Evolutionary conservation across 2,888 invertebrate genomes (phyloP).

Genomic region (Chalcosyrphus nemorum): DNA sequence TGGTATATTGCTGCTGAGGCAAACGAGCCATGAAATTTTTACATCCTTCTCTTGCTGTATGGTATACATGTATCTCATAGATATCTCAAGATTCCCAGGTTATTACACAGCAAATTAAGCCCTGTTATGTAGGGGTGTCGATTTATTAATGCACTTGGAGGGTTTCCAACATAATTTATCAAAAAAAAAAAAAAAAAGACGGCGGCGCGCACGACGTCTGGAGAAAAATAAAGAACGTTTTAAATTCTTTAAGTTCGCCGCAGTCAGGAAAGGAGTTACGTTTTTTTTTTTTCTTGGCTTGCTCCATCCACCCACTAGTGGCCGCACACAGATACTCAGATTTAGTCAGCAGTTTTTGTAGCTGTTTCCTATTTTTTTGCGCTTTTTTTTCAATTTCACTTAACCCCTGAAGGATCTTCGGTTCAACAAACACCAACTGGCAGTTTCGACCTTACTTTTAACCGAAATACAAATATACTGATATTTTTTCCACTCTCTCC

Average conservation of each 20-base stretch:
- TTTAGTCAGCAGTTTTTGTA: constrained; percentile 64
- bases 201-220: constrained; percentile 15
- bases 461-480: constrained; percentile 62
- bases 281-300: neutral
- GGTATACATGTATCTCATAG: constrained; percentile 39
- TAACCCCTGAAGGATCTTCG: constrained; percentile 68
- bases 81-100: constrained; percentile 52
- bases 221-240: constrained; percentile 6
- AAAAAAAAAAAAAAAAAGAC: too few species aligned
- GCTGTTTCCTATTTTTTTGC: constrained; percentile 31
- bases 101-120: constrained; percentile 71
- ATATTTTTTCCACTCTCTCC: constrained; percentile 11
- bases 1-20: constrained; percentile 56
- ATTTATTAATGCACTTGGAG: constrained; percentile 69
- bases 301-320: neutral
- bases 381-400: constrained; percentile 57
- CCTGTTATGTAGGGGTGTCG: constrained; percentile 64
- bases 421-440: constrained; percentile 68
- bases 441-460: constrained; percentile 64
- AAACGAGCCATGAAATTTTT: constrained; percentile 72
- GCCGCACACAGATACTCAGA: constrained; percentile 12
- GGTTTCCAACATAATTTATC: constrained; percentile 58
- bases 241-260: constrained; percentile 42
- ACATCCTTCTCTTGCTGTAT: constrained; percentile 31
- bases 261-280: neutral